Evolutionary conservation across 2,113 vertebrate species (phyloP), one percentile per base, ranked within the genome.

Genomic region (Monopterus albus): DNA sequence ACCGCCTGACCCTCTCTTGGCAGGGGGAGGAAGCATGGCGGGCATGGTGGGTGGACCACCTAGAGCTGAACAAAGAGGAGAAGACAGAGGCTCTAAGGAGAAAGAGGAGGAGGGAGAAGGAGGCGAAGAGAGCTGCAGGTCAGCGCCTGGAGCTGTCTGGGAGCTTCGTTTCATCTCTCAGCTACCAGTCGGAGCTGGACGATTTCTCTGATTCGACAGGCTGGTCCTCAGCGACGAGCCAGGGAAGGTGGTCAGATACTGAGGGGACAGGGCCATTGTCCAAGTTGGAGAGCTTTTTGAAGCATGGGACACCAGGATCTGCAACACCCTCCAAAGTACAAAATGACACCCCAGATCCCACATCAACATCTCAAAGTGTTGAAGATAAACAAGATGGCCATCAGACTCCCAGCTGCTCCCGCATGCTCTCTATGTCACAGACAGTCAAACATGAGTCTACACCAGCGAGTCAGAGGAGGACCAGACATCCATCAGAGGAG

Each of bases 81-180:
- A 81, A 89, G 72, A 72, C 65, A 3, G 82, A 11, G 26, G 91
- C 81, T 0, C 90, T 94, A 53, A 86, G 82, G 50, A 91, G 83
- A 63, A 94, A 90, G 52, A 91, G 94, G 36, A 88, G 40, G 42
- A 69, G 14, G 33, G 79, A 92, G 78, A 95, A 95, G 58, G 86
- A 47, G 5, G 72, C 20, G 0, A 77, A 7, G 14, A 83, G 60
- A 6, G 78, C 80, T 0, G 21, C 31, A 0, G 68, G 42, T 0
- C 59, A 33, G 2, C 52, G 57, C 4, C 15, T 69, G 1, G 82
- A 83, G 0, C 92, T 94, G 7, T 89, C 94, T 0, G 87, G 92
- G 15, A 96, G 94, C 71, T 96, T 96, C 82, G 91, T 92, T 52
- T 94, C 96, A 0, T 94, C 94, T 0, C 0, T 91, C 50, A 93